Base-by-base conservation (phyloP, 2,797 vertebrate genomes). In the Darevskia mixta region DNA sequence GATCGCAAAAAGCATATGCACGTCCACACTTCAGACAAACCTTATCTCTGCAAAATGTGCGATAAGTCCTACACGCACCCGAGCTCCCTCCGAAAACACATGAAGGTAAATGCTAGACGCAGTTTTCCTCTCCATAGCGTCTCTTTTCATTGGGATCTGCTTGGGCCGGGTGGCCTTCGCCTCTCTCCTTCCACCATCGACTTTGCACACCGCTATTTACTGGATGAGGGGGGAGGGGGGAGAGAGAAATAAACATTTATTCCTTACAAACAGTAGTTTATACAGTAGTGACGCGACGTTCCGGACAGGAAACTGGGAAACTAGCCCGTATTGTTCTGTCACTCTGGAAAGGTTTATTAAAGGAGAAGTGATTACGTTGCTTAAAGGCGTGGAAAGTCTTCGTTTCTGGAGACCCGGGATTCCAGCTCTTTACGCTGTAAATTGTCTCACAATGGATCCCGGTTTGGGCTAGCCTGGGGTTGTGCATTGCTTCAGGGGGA, bases 1-100 rank as follows among this genome's bases (percentile, higher is more conserved):
- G 99, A 99, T 95, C 98, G 98, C 96, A 99, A 99, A 98, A 99
- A 99, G 98, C 99, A 99, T 97, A 99, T 99, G 99, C 99, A 99
- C 96, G 99, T 99, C 96, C 99, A 99, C 95, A 99, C 99, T 91
- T 99, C 98, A 90, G 99, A 99, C 97, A 99, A 99, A 93, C 99
- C 99, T 71, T 99, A 99, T 97, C 98, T 99, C 87, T 99, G 99
- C 98, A 99, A 99, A 98, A 99, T 99, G 99, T 99, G 99, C 94
- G 99, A 99, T 97, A 99, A 99, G 97, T 99, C 99, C 76, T 99
- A 99, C 97, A 99, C 99, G 93, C 99, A 99, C 90, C 99, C 99
- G 95, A 99, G 98, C 97, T 99, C 99, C 92, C 98, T 99, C 95
- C 98, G 99, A 96, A 99, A 99, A 97, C 99, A 99, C 97, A 99